These are phyloP conservation scores for Lasius platythorax DNA, from an alignment of 2,888 invertebrate genomes.

Conservation along the genomic window DNA sequence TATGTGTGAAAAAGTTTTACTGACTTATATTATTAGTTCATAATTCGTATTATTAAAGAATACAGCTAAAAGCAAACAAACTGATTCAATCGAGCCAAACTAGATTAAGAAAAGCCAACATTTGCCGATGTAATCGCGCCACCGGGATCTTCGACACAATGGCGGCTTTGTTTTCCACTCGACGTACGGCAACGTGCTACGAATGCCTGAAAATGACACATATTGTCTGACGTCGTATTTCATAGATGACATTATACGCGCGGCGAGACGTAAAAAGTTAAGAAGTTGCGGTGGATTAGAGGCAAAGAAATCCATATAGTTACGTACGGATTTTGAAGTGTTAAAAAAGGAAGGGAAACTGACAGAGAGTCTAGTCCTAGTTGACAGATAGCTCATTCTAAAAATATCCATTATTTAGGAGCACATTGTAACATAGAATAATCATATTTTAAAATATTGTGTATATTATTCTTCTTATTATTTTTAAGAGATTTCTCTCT, in stretches of 20 bases:
- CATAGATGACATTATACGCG: conserved; percentile 10
- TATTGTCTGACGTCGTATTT: conserved; percentile 31
- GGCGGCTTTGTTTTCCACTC: not conserved
- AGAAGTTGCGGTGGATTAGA: not conserved
- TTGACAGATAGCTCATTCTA: not conserved
- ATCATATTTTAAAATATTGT: not conserved
- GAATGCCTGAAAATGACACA: conserved; percentile 25
- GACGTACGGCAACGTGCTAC: not conserved
- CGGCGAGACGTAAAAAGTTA: conserved; percentile 8
- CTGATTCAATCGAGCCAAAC: not conserved
- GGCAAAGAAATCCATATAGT: not conserved
- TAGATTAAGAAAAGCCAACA: conserved; percentile 4
- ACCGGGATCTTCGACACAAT: conserved; percentile 4
- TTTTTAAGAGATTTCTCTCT: not conserved
- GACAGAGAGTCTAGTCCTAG: not conserved
- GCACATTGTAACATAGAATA: not conserved
- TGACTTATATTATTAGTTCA: not conserved
- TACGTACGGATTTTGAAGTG: not conserved
- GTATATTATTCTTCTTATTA: not conserved
- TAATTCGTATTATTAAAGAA: not conserved
- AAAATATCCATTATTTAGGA: not conserved
- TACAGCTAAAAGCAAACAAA: not conserved
- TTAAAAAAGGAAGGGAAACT: not conserved
- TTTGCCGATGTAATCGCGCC: conserved; percentile 6
- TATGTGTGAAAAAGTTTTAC: not conserved